Evolutionary conservation across 30 jellyfish, hydroid and myxozoan species (phyloP).

Genomic region (Aurelia sp.): DNA sequence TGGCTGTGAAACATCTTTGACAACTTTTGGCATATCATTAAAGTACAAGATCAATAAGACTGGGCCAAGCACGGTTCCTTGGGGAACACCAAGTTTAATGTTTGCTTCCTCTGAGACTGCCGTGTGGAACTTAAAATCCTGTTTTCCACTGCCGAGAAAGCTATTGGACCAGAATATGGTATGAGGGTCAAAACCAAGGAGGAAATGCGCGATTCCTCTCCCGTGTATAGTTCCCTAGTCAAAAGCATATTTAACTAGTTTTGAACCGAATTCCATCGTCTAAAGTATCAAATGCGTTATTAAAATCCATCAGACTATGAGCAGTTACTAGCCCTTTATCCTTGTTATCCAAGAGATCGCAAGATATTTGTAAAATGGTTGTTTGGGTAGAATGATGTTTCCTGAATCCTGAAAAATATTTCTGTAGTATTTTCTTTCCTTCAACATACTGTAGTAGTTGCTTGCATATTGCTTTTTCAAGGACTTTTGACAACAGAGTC

Average conservation of each 20-base stretch:
- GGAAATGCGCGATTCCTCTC: too few species aligned
- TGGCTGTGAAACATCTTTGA: conserved; percentile 3
- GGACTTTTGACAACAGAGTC: conserved; percentile 36
- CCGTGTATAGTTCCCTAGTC: too few species aligned
- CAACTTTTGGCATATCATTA: conserved; percentile 10
- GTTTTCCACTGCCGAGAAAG: not conserved
- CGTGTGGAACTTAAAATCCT: conserved; percentile 27
- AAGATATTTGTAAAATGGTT: too few species aligned
- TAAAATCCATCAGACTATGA: too few species aligned
- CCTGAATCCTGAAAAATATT: too few species aligned
- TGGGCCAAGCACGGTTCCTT: conserved; percentile 39
- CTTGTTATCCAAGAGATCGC: too few species aligned
- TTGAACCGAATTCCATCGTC: conserved; percentile 42
- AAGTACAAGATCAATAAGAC: conserved; percentile 22
- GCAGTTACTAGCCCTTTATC: too few species aligned
- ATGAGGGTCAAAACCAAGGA: conserved; percentile 41
- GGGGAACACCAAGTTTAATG: conserved; percentile 45
- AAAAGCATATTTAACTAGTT: conserved; percentile 34
- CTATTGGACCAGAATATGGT: conserved; percentile 17
- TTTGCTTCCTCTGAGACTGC: conserved; percentile 37
- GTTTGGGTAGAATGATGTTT: conserved; percentile 19
- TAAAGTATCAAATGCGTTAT: not conserved
- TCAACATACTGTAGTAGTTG: conserved; percentile 40
- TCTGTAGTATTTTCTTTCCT: conserved; percentile 45
- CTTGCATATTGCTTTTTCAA: conserved; percentile 50